phyloP scores from a whole-genome alignment of 2,797 vertebrate genomes.

The Danio jaintianensis region DNA sequence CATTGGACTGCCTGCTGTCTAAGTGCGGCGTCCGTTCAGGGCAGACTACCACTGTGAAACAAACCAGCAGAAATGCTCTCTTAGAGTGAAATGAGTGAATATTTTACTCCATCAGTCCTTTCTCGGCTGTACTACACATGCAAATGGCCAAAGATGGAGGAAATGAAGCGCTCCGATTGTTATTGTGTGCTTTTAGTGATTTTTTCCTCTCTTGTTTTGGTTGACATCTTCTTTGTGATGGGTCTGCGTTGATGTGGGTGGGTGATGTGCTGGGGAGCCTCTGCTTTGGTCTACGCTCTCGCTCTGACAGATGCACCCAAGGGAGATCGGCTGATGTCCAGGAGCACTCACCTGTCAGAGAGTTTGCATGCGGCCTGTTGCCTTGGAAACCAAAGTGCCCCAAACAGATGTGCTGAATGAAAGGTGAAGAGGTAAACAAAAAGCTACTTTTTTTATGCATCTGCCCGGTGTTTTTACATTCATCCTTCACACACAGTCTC shows the following conservation, averaged over 20 bases:
- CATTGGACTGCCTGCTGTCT: slow-evolving; percentile 41
- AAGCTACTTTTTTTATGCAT: slow-evolving; percentile 33
- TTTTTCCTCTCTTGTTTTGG: slow-evolving; percentile 9
- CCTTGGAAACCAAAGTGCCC: slow-evolving; percentile 69
- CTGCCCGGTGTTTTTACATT: slow-evolving; percentile 28
- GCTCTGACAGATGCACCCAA: slow-evolving; percentile 49
- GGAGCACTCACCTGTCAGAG: slow-evolving; percentile 67
- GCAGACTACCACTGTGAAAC: slow-evolving; percentile 30
- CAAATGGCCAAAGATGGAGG: background rate
- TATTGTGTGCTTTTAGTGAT: slow-evolving; percentile 19
- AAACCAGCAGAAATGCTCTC: slow-evolving; percentile 32
- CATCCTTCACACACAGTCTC: slow-evolving; percentile 26
- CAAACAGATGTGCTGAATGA: slow-evolving; percentile 62
- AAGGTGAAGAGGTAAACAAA: slow-evolving; percentile 55
- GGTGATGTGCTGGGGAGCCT: slow-evolving; percentile 31
- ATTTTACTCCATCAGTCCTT: slow-evolving; percentile 16
- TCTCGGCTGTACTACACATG: background rate
- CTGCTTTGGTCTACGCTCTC: slow-evolving; percentile 29
- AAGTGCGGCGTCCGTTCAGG: slow-evolving; percentile 27
- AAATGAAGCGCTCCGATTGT: slow-evolving; percentile 16
- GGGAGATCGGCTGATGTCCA: slow-evolving; percentile 67
- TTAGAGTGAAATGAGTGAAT: slow-evolving; percentile 15
- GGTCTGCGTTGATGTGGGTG: slow-evolving; percentile 40
- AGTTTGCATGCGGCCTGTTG: slow-evolving; percentile 62
- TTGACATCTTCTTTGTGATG: slow-evolving; percentile 47